Conservation (phyloP, 2,797 vertebrate genomes). For the Lycodopsis pacificus region DNA sequence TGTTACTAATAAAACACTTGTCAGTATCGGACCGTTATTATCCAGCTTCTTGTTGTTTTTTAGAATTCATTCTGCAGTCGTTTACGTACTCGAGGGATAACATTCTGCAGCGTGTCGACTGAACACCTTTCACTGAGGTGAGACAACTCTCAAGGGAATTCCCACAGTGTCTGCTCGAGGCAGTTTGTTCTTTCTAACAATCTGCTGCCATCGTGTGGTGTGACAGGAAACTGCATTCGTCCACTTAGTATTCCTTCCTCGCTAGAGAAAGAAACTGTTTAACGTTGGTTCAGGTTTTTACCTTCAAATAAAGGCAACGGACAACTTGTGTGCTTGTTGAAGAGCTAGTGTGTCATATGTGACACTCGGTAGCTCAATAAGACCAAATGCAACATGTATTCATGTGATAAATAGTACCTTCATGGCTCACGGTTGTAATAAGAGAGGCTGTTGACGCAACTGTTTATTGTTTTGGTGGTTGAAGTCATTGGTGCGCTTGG, state of each 20-base stretch:
- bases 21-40: slow-evolving; percentile 79
- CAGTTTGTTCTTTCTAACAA: not conserved
- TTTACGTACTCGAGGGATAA: not conserved
- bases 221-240: slow-evolving; percentile 15
- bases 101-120: slow-evolving; percentile 10
- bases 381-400: not conserved
- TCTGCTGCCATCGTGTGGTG: slow-evolving; percentile 67
- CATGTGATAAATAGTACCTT: no score
- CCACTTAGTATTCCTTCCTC: not conserved
- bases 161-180: not conserved
- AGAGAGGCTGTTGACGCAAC: no score
- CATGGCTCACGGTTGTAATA: no score
- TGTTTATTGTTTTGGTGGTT: not conserved
- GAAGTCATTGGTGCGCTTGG: not conserved
- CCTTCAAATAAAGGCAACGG: not conserved
- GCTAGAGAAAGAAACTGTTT: not conserved
- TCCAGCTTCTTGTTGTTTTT: slow-evolving; percentile 44
- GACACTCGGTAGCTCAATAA: not conserved
- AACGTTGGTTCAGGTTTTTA: not conserved
- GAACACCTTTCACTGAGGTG: not conserved
- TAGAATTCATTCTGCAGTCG: not conserved
- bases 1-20: slow-evolving; percentile 88
- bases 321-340: not conserved
- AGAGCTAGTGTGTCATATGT: not conserved
- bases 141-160: not conserved